Evolutionary conservation across 2,888 invertebrate genomes (phyloP), one percentile per base, ranked within the genome.

Genomic region (Tenthredo mesomela): DNA sequence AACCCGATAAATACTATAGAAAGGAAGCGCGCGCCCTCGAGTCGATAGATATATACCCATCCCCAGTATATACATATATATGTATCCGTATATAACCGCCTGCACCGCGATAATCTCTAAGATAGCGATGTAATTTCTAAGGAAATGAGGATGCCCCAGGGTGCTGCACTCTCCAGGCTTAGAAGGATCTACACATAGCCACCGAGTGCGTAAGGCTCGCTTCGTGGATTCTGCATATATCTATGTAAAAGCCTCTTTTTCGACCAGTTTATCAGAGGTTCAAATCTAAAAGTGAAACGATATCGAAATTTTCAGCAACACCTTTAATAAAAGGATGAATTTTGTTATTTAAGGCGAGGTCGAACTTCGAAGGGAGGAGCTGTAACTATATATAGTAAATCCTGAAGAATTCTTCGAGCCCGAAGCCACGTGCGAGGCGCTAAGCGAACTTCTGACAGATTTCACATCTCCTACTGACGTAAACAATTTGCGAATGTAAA

Each of bases 401-500:
- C 43, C 43, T 43, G 21, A 10, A 18, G 29, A 50, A 54, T 54
- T 10, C 12, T 54, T 54, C n/a, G 47, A 18, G n/a, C 29, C 50
- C 54, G 54, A 29, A 54, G 77, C 50, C 47, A 65, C 82, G 67
- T 47, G 65, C 82, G 47, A 65, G 67, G 47, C 65, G 73, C 25
- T 67, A 71, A 91, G 91, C 91, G 89, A 91, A 90, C 91, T 87
- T 88, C 89, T 92, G 92, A 92, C 92, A 92, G 91, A 91, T 92
- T 91, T 92, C 92, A 92, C 90, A 90, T 90, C 89, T 89, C 89
- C 88, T 89, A 86, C 91, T 92, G 92, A 92, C 92, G 92, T 92
- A 92, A 92, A 92, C 92, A 92, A 92, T 92, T 92, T 92, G 89
- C 91, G 91, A 92, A 92, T 92, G 92, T 92, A 92, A 92, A 92